These are phyloP conservation scores for Strix uralensis DNA, from an alignment of 2,113 vertebrate species.

Conservation along the genomic window DNA sequence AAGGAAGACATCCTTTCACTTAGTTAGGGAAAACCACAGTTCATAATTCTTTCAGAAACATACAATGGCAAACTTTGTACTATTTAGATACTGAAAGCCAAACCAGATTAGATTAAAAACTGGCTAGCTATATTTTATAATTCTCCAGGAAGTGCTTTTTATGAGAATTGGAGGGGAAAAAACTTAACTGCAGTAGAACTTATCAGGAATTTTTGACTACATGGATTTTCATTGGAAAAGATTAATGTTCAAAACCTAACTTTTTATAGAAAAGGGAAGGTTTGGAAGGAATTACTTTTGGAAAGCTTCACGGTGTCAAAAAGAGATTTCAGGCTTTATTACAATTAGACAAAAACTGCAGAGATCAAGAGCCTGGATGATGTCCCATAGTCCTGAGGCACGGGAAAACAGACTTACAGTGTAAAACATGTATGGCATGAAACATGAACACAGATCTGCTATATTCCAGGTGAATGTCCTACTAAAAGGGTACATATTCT, in stretches of 20 bases:
- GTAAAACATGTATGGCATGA: neutral
- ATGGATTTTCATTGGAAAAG: neutral
- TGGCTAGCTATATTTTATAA: slow-evolving; percentile 10
- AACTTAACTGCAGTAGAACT: neutral
- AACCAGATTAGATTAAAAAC: slow-evolving; percentile 6
- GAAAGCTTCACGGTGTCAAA: neutral
- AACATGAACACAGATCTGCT: neutral
- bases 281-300: neutral
- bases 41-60: slow-evolving; percentile 68
- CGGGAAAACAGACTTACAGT: neutral
- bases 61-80: slow-evolving; percentile 42
- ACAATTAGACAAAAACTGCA: neutral
- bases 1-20: slow-evolving; percentile 63
- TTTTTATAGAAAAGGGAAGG: neutral
- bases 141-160: neutral
- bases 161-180: neutral
- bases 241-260: neutral
- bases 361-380: neutral
- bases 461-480: neutral
- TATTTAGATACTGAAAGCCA: slow-evolving; percentile 25
- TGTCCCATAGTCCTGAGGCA: neutral
- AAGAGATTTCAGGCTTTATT: neutral
- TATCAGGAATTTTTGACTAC: neutral
- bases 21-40: slow-evolving; percentile 58
- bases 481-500: neutral